Percentiles rank a stretch among this genome's conserved stretches.
These are phyloP conservation scores for Heterodera carotae DNA, from an alignment of 1,140 invertebrate genomes.

Conservation along the genomic window DNA sequence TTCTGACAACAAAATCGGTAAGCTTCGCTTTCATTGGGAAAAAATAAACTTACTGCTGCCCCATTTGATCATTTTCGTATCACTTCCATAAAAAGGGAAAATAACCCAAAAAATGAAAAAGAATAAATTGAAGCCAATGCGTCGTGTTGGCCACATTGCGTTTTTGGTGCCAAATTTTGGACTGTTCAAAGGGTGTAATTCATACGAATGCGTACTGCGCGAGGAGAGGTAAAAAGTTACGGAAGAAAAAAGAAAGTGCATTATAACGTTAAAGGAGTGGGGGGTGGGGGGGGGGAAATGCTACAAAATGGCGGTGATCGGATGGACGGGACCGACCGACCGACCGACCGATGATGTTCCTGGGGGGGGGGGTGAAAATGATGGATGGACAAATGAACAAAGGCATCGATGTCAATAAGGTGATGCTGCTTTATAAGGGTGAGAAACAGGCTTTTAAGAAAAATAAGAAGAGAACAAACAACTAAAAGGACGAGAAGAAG, in stretches of 20 bases:
- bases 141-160: neutral
- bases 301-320: neutral
- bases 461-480: no score
- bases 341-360: no score
- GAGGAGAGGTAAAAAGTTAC: no score
- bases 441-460: no score
- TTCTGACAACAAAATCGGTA: slow-evolving; percentile 1
- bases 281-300: neutral
- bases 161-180: neutral
- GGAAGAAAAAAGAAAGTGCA: neutral
- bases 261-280: neutral
- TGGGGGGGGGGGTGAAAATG: no score
- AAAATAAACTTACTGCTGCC: neutral
- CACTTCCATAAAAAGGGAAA: neutral
- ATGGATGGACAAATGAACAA: neutral
- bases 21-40: neutral
- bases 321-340: neutral
- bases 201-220: neutral
- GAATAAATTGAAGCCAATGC: neutral
- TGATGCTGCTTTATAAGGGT: no score
- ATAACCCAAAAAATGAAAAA: neutral
- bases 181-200: neutral
- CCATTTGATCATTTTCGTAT: neutral
- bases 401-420: neutral
- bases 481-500: no score